phyloP scores from a whole-genome alignment of 2,797 vertebrate species.

The Anniella stebbinsi region DNA sequence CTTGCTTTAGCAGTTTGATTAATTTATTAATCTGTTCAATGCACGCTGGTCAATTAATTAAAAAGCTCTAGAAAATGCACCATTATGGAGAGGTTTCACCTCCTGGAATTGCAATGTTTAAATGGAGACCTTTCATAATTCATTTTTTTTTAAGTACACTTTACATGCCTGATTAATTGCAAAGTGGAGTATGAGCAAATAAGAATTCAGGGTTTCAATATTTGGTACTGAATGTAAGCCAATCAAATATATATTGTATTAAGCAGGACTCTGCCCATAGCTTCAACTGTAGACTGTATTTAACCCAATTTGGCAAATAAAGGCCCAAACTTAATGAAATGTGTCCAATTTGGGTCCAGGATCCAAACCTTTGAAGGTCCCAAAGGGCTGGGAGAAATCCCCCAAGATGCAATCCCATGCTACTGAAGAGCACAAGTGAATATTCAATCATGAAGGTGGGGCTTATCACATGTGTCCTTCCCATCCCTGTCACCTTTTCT shows the following conservation, averaged over 20 bases:
- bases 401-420: background rate
- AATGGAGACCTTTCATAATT: background rate
- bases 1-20: background rate
- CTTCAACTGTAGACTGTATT: background rate
- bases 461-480: background rate
- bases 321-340: background rate
- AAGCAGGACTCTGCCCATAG: background rate
- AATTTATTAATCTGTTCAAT: conserved; percentile 28
- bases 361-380: background rate
- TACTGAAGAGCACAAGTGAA: background rate
- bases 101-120: conserved; percentile 12
- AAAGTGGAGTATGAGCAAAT: background rate
- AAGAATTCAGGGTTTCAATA: conserved; percentile 1
- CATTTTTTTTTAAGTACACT: background rate
- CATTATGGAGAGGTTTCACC: background rate
- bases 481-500: background rate
- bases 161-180: background rate
- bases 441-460: background rate
- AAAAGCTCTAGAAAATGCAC: background rate
- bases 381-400: background rate
- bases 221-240: background rate
- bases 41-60: background rate
- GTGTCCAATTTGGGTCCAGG: background rate
- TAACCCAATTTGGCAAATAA: background rate
- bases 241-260: background rate